These are phyloP conservation scores for Betta splendens DNA, from an alignment of 2,797 vertebrate genomes.

Conservation along the genomic window DNA sequence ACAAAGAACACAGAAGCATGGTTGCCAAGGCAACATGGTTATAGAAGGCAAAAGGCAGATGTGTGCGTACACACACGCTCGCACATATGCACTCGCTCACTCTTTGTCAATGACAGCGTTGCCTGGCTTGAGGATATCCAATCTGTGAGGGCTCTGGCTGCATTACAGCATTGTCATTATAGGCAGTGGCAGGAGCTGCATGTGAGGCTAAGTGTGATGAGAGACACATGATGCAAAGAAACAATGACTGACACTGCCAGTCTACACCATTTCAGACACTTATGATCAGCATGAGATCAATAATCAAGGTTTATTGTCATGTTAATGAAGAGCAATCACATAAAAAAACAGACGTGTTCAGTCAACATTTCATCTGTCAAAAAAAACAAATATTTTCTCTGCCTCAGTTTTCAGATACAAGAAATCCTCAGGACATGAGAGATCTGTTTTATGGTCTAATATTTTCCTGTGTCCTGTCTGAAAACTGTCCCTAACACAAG, in stretches of 20 bases:
- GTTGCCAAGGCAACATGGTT: conserved; percentile 77
- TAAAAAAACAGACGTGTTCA: no score
- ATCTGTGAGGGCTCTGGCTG: conserved; percentile 47
- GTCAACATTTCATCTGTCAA: no score
- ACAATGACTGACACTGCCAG: neutral
- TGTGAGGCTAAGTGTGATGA: conserved; percentile 28
- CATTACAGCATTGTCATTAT: conserved; percentile 44
- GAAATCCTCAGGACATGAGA: no score
- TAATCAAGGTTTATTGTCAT: neutral
- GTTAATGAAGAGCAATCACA: no score
- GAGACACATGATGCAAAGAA: conserved; percentile 16
- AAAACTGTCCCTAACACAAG: no score
- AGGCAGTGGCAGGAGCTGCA: conserved; percentile 28
- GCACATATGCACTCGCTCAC: conserved; percentile 11
- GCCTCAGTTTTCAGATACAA: no score
- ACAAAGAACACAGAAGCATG: conserved; percentile 62
- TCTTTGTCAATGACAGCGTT: conserved; percentile 47
- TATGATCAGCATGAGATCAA: neutral
- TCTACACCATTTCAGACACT: neutral
- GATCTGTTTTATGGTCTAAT: no score
- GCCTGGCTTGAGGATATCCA: conserved; percentile 52
- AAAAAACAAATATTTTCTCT: no score
- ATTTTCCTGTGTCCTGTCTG: no score
- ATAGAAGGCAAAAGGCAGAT: conserved; percentile 59
- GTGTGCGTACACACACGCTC: conserved; percentile 24